These are phyloP conservation scores for Pseudomyrmex dendroicus DNA, from an alignment of 1,140 invertebrate genomes.

Conservation along the genomic window DNA sequence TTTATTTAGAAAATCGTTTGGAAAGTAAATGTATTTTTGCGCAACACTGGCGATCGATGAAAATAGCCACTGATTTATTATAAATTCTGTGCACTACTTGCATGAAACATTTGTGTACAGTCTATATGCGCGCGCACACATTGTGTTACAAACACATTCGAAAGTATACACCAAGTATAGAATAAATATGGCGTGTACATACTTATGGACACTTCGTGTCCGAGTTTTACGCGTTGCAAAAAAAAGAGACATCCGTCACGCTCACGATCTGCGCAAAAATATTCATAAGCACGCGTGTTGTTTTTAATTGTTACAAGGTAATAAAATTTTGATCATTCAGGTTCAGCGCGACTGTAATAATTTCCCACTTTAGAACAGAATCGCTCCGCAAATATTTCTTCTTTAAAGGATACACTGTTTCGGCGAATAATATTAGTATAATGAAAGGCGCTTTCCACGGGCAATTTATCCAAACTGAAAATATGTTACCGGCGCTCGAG, in stretches of 20 bases:
- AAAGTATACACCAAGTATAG: background rate
- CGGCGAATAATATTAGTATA: conserved; percentile 46
- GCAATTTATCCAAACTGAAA: conserved; percentile 37
- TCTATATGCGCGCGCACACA: background rate
- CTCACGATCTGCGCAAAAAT: background rate
- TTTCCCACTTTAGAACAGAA: conserved; percentile 15
- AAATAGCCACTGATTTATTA: too few species aligned
- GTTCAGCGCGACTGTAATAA: background rate
- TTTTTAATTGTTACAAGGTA: conserved; percentile 24
- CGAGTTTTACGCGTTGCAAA: conserved; percentile 10
- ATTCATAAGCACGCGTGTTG: conserved; percentile 21
- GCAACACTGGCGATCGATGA: too few species aligned
- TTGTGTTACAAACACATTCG: background rate
- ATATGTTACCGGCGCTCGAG: conserved; percentile 30
- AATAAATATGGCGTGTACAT: conserved; percentile 5
- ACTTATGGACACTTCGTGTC: background rate
- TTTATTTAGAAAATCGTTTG: too few species aligned
- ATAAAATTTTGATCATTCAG: conserved; percentile 45
- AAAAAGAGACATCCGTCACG: background rate
- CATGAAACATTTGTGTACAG: background rate
- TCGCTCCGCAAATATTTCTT: conserved; percentile 3
- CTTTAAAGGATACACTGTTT: conserved; percentile 39
- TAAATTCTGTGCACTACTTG: conserved; percentile 7
- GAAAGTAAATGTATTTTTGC: too few species aligned
- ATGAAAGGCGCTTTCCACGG: conserved; percentile 29